These are phyloP conservation scores for Acanthosepion esculentum DNA, from an alignment of 2,888 invertebrate genomes.

Conservation along the genomic window DNA sequence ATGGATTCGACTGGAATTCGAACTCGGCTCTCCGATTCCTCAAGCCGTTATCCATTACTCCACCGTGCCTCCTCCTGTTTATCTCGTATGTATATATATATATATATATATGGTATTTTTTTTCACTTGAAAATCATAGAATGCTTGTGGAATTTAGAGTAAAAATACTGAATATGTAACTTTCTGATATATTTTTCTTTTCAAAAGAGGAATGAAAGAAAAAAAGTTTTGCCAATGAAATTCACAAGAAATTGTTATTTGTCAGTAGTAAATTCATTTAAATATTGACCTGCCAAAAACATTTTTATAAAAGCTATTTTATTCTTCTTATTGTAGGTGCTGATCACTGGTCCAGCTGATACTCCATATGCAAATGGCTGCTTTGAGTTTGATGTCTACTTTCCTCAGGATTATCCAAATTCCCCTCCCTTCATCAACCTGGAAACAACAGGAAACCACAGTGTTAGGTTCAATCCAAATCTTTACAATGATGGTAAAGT, in stretches of 20 bases:
- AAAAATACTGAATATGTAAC: no score
- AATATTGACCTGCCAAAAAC: not conserved
- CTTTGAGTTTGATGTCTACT: conserved; percentile 76
- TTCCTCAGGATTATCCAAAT: conserved; percentile 75
- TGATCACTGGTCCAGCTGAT: conserved; percentile 88
- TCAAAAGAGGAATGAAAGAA: no score
- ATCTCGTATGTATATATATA: no score
- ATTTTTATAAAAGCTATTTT: not conserved
- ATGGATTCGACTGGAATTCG: no score
- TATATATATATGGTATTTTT: no score
- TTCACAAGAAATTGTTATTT: not conserved
- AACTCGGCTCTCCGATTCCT: no score
- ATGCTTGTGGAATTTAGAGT: no score
- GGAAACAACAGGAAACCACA: conserved; percentile 75
- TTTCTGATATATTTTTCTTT: no score
- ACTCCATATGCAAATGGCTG: conserved; percentile 78
- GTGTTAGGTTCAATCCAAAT: conserved; percentile 76
- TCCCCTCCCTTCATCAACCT: conserved; percentile 75
- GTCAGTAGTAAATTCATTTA: not conserved
- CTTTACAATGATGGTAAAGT: conserved; percentile 86
- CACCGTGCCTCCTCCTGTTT: no score
- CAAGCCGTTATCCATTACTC: no score
- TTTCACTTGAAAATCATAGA: no score
- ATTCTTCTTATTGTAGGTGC: conserved; percentile 79
- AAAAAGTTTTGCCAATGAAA: not conserved